A percentile compares a stretch with the other conserved stretches of the same genome.
Evolutionary conservation across 2,113 vertebrate genomes (phyloP).

Genomic region (Spea bombifrons): DNA sequence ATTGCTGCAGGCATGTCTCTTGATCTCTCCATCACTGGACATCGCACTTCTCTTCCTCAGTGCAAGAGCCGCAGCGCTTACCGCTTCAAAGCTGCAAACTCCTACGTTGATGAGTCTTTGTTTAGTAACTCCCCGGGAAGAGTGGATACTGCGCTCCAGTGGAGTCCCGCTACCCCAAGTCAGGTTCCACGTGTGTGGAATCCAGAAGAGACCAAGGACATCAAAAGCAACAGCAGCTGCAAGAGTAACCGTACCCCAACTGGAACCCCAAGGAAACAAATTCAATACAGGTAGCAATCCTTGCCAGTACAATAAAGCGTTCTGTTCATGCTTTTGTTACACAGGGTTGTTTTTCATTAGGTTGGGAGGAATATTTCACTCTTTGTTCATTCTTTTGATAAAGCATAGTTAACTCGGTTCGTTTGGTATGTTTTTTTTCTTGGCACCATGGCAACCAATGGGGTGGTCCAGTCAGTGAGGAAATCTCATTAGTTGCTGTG

Average conservation of each 20-base stretch:
- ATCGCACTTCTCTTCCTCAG: conserved; percentile 40
- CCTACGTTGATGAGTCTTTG: conserved; percentile 67
- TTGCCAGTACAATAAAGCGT: background rate
- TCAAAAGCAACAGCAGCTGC: background rate
- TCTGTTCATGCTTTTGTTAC: background rate
- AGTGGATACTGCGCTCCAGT: conserved; percentile 59
- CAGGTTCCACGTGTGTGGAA: conserved; percentile 17
- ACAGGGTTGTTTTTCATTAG: background rate
- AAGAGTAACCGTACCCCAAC: conserved; percentile 20
- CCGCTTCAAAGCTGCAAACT: conserved; percentile 53
- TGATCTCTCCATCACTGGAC: conserved; percentile 36
- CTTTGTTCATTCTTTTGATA: background rate
- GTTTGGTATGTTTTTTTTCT: too few species aligned
- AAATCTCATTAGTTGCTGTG: too few species aligned
- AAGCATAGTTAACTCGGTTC: too few species aligned
- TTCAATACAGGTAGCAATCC: conserved; percentile 60
- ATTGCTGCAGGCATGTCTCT: background rate
- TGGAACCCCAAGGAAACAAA: conserved; percentile 54
- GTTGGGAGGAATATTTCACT: background rate
- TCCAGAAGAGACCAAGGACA: background rate
- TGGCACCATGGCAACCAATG: too few species aligned
- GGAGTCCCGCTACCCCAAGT: conserved; percentile 50
- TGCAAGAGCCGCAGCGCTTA: conserved; percentile 14
- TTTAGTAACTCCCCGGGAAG: conserved; percentile 58
- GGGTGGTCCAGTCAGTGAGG: too few species aligned